Percentiles rank a stretch among this genome's conserved stretches.
These are phyloP conservation scores for Eupsilia transversa DNA, from an alignment of 2,888 invertebrate species.

Conservation along the genomic window DNA sequence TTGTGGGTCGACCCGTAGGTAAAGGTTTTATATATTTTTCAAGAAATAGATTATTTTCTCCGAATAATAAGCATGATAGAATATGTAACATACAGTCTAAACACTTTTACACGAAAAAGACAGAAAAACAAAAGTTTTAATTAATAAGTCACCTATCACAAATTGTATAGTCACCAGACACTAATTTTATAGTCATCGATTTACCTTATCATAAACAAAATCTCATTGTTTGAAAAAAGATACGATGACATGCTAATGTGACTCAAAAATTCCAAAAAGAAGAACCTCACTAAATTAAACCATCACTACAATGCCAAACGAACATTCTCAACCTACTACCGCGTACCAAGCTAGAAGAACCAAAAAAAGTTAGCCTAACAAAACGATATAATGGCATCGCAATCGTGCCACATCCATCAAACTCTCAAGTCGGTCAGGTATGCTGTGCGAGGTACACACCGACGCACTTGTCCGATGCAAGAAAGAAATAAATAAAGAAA, in stretches of 20 bases:
- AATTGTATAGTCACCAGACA: background rate
- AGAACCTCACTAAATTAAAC: conserved; percentile 7
- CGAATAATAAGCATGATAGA: background rate
- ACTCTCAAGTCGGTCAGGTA: conserved; percentile 62
- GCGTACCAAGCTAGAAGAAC: conserved; percentile 41
- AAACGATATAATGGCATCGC: conserved; percentile 66
- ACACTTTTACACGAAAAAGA: background rate
- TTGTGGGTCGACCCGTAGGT: background rate
- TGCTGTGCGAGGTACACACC: conserved; percentile 55
- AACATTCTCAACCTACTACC: conserved; percentile 30
- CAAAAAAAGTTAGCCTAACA: conserved; percentile 58
- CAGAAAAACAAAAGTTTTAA: background rate
- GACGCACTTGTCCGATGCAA: conserved; percentile 8
- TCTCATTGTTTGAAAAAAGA: background rate
- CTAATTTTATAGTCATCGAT: no score
- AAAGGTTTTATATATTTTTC: background rate
- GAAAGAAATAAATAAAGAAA: conserved; percentile 6
- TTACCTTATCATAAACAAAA: background rate
- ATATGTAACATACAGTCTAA: background rate
- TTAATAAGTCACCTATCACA: background rate
- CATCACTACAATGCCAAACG: conserved; percentile 3
- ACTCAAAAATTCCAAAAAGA: background rate
- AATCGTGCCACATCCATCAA: conserved; percentile 67
- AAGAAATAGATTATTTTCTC: background rate
- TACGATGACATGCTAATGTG: background rate